Percentiles rank a stretch among this genome's conserved stretches.
Evolutionary conservation across 2,888 invertebrate species (phyloP).

Genomic region (Harmothoe impar): DNA sequence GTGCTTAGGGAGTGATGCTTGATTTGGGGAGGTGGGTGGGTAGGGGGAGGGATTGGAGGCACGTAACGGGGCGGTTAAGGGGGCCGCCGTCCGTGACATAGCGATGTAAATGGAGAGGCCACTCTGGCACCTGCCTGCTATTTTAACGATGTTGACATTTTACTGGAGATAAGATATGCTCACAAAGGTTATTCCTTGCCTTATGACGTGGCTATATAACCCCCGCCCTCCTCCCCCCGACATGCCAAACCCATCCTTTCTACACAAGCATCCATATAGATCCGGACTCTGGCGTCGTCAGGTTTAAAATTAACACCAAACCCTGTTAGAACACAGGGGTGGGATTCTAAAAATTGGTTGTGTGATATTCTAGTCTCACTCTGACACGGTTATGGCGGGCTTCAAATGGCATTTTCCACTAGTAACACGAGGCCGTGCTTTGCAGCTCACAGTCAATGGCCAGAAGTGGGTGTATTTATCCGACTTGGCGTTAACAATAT

Average conservation of each 20-base stretch:
- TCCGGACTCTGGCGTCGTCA: neutral
- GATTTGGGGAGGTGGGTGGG: neutral
- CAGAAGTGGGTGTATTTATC: neutral
- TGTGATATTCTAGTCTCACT: neutral
- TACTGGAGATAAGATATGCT: neutral
- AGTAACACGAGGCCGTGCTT: neutral
- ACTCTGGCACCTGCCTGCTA: neutral
- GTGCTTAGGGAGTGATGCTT: neutral
- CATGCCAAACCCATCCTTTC: constrained; percentile 1
- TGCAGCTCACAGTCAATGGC: neutral
- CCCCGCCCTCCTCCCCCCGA: neutral
- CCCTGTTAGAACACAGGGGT: neutral
- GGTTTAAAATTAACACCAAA: neutral
- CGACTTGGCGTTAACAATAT: constrained; percentile 17
- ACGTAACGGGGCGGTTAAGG: neutral
- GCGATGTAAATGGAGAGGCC: neutral
- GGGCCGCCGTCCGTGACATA: neutral
- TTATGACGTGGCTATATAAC: neutral
- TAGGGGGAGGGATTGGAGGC: neutral
- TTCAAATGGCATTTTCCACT: neutral
- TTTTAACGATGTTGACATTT: constrained; percentile 55
- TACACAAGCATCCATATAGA: neutral
- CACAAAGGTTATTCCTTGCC: neutral
- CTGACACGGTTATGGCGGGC: constrained; percentile 8
- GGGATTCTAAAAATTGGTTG: neutral